A percentile compares a stretch with the other conserved stretches of the same genome.
phyloP scores from a whole-genome alignment of 1,140 invertebrate species.

The Megathymus violae region DNA sequence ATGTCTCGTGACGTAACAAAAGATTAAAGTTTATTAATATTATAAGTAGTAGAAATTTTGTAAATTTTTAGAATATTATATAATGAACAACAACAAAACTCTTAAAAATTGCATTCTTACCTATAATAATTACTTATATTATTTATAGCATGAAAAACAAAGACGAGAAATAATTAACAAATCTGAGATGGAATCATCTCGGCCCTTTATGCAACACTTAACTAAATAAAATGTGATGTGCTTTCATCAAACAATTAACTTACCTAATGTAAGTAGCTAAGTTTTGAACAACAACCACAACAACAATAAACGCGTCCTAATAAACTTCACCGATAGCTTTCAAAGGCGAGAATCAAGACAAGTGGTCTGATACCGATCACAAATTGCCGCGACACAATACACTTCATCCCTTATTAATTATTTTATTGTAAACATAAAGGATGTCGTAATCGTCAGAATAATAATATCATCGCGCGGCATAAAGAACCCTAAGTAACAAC shows the following conservation, averaged over 20 bases:
- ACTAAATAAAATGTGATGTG: not conserved
- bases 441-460: conserved; percentile 82
- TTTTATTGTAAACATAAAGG: conserved; percentile 83
- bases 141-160: no score
- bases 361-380: conserved; percentile 75
- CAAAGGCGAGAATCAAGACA: conserved; percentile 68
- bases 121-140: no score
- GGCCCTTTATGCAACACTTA: not conserved
- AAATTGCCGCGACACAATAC: conserved; percentile 71
- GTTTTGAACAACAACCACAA: conserved; percentile 44
- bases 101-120: no score
- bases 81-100: no score
- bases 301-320: conserved; percentile 51
- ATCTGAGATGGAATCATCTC: not conserved
- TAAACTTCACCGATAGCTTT: conserved; percentile 66
- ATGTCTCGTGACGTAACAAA: no score
- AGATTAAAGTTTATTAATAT: no score
- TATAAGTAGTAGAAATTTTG: no score
- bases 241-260: conserved; percentile 39
- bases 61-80: no score
- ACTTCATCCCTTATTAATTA: conserved; percentile 83
- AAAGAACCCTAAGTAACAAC: conserved; percentile 81
- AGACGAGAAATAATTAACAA: no score
- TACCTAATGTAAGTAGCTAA: conserved; percentile 30
- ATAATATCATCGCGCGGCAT: conserved; percentile 81